These are phyloP conservation scores for Sparidentex hasta DNA, from an alignment of 2,797 vertebrate genomes.

Conservation along the genomic window DNA sequence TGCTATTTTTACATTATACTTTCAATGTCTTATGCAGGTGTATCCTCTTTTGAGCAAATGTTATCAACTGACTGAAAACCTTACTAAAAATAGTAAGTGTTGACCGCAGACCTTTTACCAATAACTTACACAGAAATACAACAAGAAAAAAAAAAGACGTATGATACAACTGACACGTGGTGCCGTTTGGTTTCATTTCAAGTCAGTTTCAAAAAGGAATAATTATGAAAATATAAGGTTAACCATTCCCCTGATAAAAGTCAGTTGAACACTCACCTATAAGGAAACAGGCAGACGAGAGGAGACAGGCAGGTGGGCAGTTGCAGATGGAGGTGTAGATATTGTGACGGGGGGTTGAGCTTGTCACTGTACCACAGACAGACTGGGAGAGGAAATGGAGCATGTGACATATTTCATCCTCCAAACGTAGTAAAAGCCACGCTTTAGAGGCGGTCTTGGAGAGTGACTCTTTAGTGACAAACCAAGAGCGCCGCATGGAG, in stretches of 20 bases:
- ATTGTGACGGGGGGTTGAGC: slow-evolving; percentile 22
- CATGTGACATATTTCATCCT: slow-evolving; percentile 60
- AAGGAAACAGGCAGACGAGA: background rate
- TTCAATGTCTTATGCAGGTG: background rate
- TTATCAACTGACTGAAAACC: background rate
- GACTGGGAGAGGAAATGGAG: slow-evolving; percentile 57
- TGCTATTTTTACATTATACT: background rate
- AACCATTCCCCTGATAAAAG: background rate
- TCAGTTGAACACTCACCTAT: slow-evolving; percentile 62
- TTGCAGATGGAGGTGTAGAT: slow-evolving; percentile 40
- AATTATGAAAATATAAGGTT: background rate
- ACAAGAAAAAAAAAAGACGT: background rate
- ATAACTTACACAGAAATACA: background rate
- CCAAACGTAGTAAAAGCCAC: slow-evolving; percentile 34
- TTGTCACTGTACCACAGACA: slow-evolving; percentile 2
- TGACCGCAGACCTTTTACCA: background rate
- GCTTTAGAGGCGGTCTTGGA: background rate
- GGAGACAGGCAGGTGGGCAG: slow-evolving; percentile 6
- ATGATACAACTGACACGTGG: background rate
- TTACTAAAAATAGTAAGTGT: background rate
- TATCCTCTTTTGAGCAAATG: background rate
- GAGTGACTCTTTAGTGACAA: background rate
- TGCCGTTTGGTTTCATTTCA: accelerated
- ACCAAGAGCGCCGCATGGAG: background rate
- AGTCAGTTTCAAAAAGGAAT: background rate